Conservation (phyloP, 2,113 vertebrate genomes). For the Cromileptes altivelis region DNA sequence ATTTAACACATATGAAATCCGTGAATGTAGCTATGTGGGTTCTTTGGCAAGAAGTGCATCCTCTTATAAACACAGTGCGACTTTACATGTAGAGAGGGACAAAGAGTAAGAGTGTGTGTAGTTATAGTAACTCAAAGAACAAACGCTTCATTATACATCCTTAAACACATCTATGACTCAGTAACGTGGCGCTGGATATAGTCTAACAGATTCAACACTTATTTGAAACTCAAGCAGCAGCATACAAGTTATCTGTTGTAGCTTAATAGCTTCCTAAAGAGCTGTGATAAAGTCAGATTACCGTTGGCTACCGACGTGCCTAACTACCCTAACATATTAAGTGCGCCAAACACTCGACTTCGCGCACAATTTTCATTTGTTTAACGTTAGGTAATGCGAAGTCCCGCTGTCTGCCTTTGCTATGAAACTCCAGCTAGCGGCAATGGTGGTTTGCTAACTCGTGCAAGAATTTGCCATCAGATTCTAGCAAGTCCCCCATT, state of each 20-base stretch:
- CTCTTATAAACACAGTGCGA: background rate
- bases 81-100: background rate
- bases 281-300: conserved; percentile 55
- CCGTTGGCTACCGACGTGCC: conserved; percentile 1
- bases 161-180: background rate
- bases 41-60: background rate
- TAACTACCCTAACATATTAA: conserved; percentile 2
- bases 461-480: conserved; percentile 66
- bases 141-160: background rate
- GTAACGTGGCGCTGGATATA: background rate
- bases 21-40: too few species aligned
- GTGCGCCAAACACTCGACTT: background rate
- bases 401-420: background rate
- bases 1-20: background rate
- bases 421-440: conserved; percentile 46
- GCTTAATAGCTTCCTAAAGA: conserved; percentile 18
- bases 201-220: background rate
- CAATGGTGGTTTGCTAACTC: conserved; percentile 73
- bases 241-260: conserved; percentile 18
- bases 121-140: conserved; percentile 17
- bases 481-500: conserved; percentile 58
- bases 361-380: background rate
- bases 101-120: background rate
- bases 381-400: background rate
- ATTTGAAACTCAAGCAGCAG: background rate